These are phyloP conservation scores for Gavialis gangeticus DNA, from an alignment of 2,113 vertebrate genomes.

Conservation along the genomic window DNA sequence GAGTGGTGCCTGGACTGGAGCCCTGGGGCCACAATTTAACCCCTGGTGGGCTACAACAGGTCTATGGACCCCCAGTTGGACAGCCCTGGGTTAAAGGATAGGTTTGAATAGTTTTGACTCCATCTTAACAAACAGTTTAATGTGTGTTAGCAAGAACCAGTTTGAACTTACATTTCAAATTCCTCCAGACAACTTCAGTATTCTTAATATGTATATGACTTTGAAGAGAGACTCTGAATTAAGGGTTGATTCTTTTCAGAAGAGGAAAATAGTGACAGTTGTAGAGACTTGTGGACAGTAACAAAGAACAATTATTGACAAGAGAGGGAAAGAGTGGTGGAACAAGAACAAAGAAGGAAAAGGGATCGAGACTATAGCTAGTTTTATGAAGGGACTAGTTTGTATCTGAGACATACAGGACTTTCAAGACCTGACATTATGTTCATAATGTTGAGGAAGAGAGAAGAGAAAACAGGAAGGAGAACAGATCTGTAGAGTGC, in stretches of 20 bases:
- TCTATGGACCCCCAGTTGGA: too few species aligned
- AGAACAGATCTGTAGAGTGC: not conserved
- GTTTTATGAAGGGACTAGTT: not conserved
- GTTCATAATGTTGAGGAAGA: not conserved
- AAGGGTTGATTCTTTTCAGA: not conserved
- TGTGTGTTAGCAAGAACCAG: not conserved
- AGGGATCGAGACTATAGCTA: not conserved
- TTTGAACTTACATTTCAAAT: not conserved
- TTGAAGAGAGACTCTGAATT: not conserved
- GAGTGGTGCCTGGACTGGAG: too few species aligned
- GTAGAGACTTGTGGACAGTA: not conserved
- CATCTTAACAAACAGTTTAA: not conserved
- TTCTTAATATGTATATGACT: not conserved
- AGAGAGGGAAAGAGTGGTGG: not conserved
- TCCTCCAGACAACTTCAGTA: not conserved
- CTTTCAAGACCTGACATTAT: too few species aligned
- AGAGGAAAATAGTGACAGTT: not conserved
- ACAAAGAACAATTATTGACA: not conserved
- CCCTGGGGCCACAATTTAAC: too few species aligned
- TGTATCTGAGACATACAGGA: not conserved
- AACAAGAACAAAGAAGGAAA: accelerated
- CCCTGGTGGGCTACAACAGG: too few species aligned
- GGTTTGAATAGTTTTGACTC: not conserved
- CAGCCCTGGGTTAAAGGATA: not conserved
- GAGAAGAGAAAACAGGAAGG: not conserved